phyloP scores from a whole-genome alignment of 1,140 invertebrate species.

The Leptinotarsa undecemlineata region DNA sequence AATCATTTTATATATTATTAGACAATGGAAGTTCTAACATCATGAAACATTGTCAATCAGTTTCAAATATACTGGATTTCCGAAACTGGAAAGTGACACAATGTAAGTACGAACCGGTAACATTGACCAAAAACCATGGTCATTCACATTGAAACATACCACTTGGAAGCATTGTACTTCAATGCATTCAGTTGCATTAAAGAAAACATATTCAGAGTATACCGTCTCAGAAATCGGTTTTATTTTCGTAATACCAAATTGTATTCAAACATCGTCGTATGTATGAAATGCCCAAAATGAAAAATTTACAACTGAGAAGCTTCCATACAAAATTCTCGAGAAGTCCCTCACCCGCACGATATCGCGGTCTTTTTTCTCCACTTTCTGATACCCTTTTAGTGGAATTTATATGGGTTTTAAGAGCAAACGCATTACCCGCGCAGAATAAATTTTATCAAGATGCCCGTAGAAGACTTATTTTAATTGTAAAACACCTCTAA shows the following conservation, averaged over 20 bases:
- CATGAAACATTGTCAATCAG: no score
- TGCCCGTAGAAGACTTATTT: conserved; percentile 9
- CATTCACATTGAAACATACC: no score
- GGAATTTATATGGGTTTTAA: conserved; percentile 23
- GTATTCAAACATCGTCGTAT: not conserved
- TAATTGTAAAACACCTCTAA: conserved; percentile 20
- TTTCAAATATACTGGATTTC: no score
- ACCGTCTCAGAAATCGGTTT: no score
- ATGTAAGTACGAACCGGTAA: no score
- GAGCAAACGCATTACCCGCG: conserved; percentile 14
- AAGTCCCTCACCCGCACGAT: not conserved
- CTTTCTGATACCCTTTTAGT: conserved; percentile 21
- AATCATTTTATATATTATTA: no score
- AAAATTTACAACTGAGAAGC: not conserved
- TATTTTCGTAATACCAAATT: not conserved
- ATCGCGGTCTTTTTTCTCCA: conserved; percentile 10
- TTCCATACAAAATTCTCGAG: not conserved
- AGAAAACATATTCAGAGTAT: no score
- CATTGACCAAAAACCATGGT: no score
- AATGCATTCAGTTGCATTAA: no score
- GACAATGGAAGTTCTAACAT: no score
- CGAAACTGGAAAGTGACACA: no score
- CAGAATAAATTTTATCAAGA: conserved; percentile 23
- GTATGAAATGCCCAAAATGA: not conserved
- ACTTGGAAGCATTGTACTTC: no score